phyloP scores from a whole-genome alignment of 2,888 invertebrate genomes.

The Congeria kusceri region DNA sequence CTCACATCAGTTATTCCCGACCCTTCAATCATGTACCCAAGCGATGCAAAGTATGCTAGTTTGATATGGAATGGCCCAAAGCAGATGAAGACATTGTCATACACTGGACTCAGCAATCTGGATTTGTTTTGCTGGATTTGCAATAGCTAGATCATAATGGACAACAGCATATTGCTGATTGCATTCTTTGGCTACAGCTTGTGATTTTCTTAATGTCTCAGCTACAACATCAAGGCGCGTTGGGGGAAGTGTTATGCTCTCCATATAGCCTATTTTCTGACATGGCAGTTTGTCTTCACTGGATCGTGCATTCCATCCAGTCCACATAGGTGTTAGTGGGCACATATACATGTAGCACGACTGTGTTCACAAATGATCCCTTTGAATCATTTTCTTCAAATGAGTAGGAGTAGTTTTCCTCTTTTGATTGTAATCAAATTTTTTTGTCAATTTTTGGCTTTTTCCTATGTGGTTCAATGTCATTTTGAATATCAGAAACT shows the following conservation, averaged over 20 bases:
- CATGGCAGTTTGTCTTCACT: slow-evolving; percentile 40
- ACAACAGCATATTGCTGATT: slow-evolving; percentile 32
- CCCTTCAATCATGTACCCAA: slow-evolving; percentile 60
- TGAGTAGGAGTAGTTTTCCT: too few species aligned
- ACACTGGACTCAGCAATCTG: slow-evolving; percentile 51
- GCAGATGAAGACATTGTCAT: slow-evolving; percentile 65
- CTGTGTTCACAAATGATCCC: too few species aligned
- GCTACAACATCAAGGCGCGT: slow-evolving; percentile 54
- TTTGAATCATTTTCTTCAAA: too few species aligned
- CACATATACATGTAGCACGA: too few species aligned
- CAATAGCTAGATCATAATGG: slow-evolving; percentile 38
- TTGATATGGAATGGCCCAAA: slow-evolving; percentile 64
- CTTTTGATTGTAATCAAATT: too few species aligned
- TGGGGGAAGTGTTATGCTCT: slow-evolving; percentile 45
- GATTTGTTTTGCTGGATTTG: slow-evolving; percentile 60
- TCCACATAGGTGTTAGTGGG: slow-evolving; percentile 45
- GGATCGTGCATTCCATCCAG: slow-evolving; percentile 53
- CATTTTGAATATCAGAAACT: too few species aligned
- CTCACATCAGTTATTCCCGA: slow-evolving; percentile 59
- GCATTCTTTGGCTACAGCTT: slow-evolving; percentile 46
- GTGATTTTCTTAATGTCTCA: slow-evolving; percentile 50
- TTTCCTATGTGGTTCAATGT: too few species aligned
- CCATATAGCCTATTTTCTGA: slow-evolving; percentile 49
- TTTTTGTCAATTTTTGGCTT: too few species aligned
- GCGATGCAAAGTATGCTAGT: slow-evolving; percentile 58